These are phyloP conservation scores for Ficedula albicollis DNA, from an alignment of 2,797 vertebrate species.

Conservation along the genomic window DNA sequence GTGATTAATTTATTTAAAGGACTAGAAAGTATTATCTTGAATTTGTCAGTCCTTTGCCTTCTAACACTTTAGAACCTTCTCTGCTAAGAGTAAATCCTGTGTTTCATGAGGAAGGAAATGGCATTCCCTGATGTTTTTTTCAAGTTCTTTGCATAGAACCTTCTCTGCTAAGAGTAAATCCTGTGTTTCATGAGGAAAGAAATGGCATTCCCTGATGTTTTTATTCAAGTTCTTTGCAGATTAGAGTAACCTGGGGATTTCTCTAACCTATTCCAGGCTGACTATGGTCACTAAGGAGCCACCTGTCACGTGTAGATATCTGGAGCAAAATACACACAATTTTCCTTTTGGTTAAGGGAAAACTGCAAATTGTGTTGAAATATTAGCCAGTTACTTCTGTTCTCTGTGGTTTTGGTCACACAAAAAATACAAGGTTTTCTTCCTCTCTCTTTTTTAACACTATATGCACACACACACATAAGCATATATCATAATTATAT, in stretches of 20 bases:
- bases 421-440: neutral
- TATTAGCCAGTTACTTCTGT: neutral
- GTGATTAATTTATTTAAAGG: neutral
- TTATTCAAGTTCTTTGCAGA: neutral
- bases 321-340: neutral
- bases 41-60: neutral
- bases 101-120: neutral
- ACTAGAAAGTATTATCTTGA: neutral
- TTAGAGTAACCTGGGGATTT: neutral
- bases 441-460: neutral
- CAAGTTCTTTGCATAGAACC: neutral
- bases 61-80: neutral
- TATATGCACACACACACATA: rapidly evolving
- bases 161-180: neutral
- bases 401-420: neutral
- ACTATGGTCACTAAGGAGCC: neutral
- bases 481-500: neutral
- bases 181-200: neutral
- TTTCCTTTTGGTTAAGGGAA: neutral
- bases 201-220: neutral
- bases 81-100: neutral
- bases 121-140: neutral
- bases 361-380: neutral
- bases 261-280: neutral
- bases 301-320: neutral